A percentile compares a stretch with the other conserved stretches of the same genome.
These are phyloP conservation scores for Azemiops feae DNA, from an alignment of 2,113 vertebrate species.

Conservation along the genomic window DNA sequence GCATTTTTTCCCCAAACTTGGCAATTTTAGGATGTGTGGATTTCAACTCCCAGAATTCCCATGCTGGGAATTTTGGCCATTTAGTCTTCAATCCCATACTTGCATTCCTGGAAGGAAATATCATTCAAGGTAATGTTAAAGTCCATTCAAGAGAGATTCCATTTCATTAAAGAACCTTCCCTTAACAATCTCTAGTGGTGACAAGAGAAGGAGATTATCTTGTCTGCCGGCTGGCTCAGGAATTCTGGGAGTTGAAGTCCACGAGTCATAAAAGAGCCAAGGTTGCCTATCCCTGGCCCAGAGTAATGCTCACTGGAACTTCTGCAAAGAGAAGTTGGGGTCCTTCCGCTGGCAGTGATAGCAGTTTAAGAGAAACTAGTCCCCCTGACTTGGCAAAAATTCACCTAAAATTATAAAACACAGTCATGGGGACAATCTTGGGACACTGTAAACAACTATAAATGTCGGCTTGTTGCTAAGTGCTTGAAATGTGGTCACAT, in stretches of 20 bases:
- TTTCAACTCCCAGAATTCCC: background rate
- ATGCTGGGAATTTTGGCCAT: background rate
- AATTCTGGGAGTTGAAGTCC: too few relatives aligned
- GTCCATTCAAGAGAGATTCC: background rate
- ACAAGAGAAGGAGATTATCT: background rate
- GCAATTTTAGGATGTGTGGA: background rate
- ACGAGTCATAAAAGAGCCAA: too few relatives aligned
- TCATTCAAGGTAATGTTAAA: background rate
- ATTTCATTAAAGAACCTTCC: background rate
- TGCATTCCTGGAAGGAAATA: background rate
- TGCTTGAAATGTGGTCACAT: background rate
- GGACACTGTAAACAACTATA: background rate
- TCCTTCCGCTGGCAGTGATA: background rate
- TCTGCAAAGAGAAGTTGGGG: background rate
- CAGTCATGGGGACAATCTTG: background rate
- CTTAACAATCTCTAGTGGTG: background rate
- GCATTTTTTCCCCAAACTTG: background rate
- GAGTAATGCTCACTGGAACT: background rate
- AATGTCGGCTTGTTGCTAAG: background rate
- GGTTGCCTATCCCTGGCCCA: too few relatives aligned
- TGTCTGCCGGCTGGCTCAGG: too few relatives aligned
- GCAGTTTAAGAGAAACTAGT: background rate
- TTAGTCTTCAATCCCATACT: background rate
- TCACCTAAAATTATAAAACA: background rate
- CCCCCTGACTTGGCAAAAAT: background rate